Evolutionary conservation across 1,140 invertebrate genomes (phyloP), one percentile per base, ranked within the genome.

Genomic region (Hirudo medicinalis): DNA sequence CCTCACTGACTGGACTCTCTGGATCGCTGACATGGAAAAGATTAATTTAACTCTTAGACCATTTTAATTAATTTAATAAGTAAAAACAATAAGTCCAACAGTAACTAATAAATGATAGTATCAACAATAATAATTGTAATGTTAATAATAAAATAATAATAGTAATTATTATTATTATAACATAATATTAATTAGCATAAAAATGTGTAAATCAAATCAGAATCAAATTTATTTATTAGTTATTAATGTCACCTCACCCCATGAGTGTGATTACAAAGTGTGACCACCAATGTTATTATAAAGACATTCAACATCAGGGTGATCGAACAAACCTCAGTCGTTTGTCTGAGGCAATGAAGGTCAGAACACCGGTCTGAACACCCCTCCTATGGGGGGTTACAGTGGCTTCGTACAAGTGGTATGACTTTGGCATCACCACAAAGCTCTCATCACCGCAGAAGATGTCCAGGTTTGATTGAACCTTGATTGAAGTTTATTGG

Each of bases 391-490:
- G 8, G 9, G 57, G 57, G 22, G 22, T 22, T 9, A 63, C 17
- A 1, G 22, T 63, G 57, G 22, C 22, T 25, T 22, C 29, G 57
- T 63, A 63, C 13, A 63, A 1, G 22, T 63, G 57, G 20, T 63
- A 32, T 2, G 22, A 32, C 57, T 63, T 22, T 25, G 57, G 57
- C 57, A 63, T 63, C 8, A 22, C 57, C 1, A 63, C 8, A 15
- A 63, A 25, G 57, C 22, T 25, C 57, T 22, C 22, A 9, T 63
- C 22, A 32, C 29, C 29, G 19, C 57, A 63, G 19, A 63, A 25
- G 57, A 63, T 63, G 57, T 63, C 57, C 29, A 63, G 2, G 57
- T 63, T 20, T 63, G 57, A 63, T 32, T 63, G 22, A 9, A 63
- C 57, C 57, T 49, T 49, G 43, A 49, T 49, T 49, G 4, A 49